Base-by-base conservation (phyloP, 2,113 vertebrate genomes). In the Eulacestoma nigropectus region DNA sequence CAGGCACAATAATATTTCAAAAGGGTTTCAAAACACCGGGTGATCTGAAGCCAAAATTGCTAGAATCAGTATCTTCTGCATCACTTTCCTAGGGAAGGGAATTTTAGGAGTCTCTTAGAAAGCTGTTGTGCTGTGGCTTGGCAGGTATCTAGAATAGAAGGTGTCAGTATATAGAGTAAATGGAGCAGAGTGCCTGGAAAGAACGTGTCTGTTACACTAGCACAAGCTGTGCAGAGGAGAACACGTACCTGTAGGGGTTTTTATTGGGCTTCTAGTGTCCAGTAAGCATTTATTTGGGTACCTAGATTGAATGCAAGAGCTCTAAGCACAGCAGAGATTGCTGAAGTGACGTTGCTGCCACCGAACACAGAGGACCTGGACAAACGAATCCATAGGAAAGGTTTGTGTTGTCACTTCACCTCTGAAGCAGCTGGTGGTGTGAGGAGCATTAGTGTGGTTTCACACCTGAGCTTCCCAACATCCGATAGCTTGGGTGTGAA, bases 341-440 rank as follows among this genome's bases (percentile, higher is more conserved):
- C 50, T 47, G 60, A 77, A 70, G 59, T n/a, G 30, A 7, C 0
- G 0, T 60, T 69, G 14, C 20, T 63, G 46, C 37, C 1, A 2
- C 30, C 1, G 1, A 72, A 52, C n/a, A 14, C 16, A 32, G 47
- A 83, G n/a, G 33, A 64, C 59, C 44, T 53, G n/a, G 35, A 18
- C 9, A 44, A 63, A 64, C 0, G 1, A 19, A 25, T 72, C 55
- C 0, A 0, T 67, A 21, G 78, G 35, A 70, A 75, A 39, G 7
- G 13, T 59, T 94, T 3, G 0, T 75, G 52, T 47, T 60, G 33
- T 70, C 30, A 3, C 56, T 75, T 75, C n/a, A 33, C 30, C 21
- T 77, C 60, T 59, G 59, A 55, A 74, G 80, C 73, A 78, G 55
- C 41, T 57, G 60, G 17, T 62, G 76, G 29, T 41, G 16, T 70